Conservation (phyloP, 2,888 invertebrate genomes). For the Beris morrisii region DNA sequence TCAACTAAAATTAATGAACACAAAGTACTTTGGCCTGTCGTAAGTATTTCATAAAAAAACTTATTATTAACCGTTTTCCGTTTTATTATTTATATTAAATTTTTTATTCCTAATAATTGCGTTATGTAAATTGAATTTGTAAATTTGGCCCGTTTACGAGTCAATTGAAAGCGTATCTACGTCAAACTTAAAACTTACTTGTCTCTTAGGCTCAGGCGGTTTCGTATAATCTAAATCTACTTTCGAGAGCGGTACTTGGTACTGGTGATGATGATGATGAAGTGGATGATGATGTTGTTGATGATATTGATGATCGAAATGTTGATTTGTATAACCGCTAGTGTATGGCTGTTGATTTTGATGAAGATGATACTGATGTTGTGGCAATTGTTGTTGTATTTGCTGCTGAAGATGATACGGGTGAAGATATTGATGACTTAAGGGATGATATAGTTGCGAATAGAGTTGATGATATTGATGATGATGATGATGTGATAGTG, state of each 20-base stretch:
- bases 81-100: too few relatives aligned
- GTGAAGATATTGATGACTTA: slow-evolving; percentile 46
- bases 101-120: too few relatives aligned
- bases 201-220: slow-evolving; percentile 56
- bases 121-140: neutral
- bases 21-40: too few relatives aligned
- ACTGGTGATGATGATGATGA: slow-evolving; percentile 45
- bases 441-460: slow-evolving; percentile 42
- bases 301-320: slow-evolving; percentile 45
- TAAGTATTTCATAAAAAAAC: too few relatives aligned
- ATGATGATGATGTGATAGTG: slow-evolving; percentile 47
- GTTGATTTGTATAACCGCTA: slow-evolving; percentile 43
- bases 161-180: slow-evolving; percentile 58
- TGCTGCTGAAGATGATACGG: slow-evolving; percentile 42
- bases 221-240: slow-evolving; percentile 58
- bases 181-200: slow-evolving; percentile 60
- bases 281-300: slow-evolving; percentile 43
- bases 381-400: slow-evolving; percentile 51
- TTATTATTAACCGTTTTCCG: too few relatives aligned
- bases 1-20: too few relatives aligned
- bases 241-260: slow-evolving; percentile 53
- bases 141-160: slow-evolving; percentile 48
- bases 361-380: slow-evolving; percentile 40
- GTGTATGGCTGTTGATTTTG: slow-evolving; percentile 50
- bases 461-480: slow-evolving; percentile 47